Conservation (phyloP, 2,113 vertebrate genomes). For the rabbit (Oryctolagus cuniculus) region DNA sequence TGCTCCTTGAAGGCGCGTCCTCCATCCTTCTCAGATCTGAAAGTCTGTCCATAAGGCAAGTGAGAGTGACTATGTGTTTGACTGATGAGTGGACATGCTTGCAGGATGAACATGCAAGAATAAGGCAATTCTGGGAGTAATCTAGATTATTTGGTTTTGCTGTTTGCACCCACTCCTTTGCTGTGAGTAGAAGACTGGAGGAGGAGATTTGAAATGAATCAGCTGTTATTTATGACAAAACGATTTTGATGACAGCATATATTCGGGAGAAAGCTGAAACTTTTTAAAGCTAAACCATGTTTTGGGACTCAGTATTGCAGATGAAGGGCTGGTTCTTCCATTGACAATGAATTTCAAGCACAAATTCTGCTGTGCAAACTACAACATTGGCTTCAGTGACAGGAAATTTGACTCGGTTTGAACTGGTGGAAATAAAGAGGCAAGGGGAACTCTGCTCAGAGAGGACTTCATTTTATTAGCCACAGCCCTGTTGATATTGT, state of each 20-base stretch:
- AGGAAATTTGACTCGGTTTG: not conserved
- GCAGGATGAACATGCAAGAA: not conserved
- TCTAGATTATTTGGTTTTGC: not conserved
- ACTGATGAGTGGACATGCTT: not conserved
- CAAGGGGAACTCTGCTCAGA: not conserved
- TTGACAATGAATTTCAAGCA: not conserved
- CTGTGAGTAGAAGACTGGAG: not conserved
- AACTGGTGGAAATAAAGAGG: not conserved
- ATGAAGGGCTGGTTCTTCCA: not conserved
- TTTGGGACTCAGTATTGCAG: not conserved
- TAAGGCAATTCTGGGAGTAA: not conserved
- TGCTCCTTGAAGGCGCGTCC: not conserved
- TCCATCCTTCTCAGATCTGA: not conserved
- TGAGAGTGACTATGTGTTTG: not conserved
- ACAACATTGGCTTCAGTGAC: not conserved
- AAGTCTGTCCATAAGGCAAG: not conserved
- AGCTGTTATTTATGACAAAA: not conserved
- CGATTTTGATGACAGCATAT: not conserved
- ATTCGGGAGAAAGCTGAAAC: not conserved
- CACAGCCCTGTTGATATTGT: not conserved
- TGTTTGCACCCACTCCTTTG: not conserved
- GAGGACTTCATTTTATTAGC: not conserved
- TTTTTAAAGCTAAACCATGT: not conserved
- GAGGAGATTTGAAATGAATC: not conserved
- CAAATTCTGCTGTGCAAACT: not conserved